phyloP scores from a whole-genome alignment of 2,797 vertebrate genomes.

The Pipistrellus pygmaeus region DNA sequence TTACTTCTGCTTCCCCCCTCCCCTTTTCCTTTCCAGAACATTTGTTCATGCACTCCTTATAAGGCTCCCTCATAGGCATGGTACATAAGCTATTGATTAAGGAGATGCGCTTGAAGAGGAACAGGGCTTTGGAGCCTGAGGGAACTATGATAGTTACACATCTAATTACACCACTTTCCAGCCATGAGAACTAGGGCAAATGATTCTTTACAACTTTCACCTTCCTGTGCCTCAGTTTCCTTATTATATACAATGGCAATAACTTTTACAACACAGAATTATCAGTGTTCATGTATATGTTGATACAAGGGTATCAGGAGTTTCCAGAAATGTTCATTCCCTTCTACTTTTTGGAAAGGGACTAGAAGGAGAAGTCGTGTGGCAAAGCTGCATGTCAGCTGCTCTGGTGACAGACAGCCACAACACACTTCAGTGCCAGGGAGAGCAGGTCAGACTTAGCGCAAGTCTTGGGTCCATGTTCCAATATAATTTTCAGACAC shows the following conservation, averaged over 20 bases:
- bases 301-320: neutral
- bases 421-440: neutral
- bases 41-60: neutral
- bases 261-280: neutral
- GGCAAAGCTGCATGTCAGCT: neutral
- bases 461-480: neutral
- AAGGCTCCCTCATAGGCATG: neutral
- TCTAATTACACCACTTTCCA: neutral
- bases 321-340: neutral
- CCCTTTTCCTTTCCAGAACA: neutral
- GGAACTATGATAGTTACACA: neutral
- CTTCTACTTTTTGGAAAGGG: neutral
- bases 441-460: neutral
- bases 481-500: neutral
- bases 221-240: neutral
- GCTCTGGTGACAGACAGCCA: neutral
- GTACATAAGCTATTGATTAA: neutral
- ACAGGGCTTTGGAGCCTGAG: neutral
- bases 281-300: neutral
- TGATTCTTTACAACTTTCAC: neutral
- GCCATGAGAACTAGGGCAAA: neutral
- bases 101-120: neutral
- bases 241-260: neutral
- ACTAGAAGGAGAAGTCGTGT: neutral
- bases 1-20: neutral